Base-by-base conservation (phyloP, 2,888 invertebrate genomes). In the Thalpophila matura region DNA sequence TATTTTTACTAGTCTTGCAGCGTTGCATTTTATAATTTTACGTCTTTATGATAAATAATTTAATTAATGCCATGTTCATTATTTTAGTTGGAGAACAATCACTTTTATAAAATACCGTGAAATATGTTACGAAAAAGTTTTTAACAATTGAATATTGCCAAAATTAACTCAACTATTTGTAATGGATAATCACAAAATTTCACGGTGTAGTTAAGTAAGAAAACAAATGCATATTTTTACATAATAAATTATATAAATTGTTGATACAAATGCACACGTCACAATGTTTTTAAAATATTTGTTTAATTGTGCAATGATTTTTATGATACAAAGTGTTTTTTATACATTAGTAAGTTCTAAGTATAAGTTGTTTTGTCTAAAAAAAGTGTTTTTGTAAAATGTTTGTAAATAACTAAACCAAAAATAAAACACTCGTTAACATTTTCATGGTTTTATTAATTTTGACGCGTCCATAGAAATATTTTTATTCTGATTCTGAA, bases 351-450 rank as follows among this genome's bases (percentile, higher is more conserved):
- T 57, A 33, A 56, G 57, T 65, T 51, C 24, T 69, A 53, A 47
- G 1, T 20, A 9, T 66, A 68, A 43, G 50, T 59, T 38, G 67
- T 69, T 73, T 67, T 33, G 33, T 74, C 58, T 29, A 55, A 43
- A 43, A 33, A 63, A 51, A 47, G 24, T 53, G 43, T 56, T 49
- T 64, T 45, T 64, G 26, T 58, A 29, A 54, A 54, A 61, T 47
- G 37, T 60, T 66, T 69, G 73, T 60, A 74, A 68, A 70, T 62
- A 70, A 70, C 49, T 70, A 78, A 78, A 79, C 80, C 64, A 79
- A 69, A 81, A 79, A 79, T 81, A 76, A 79, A 77, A 79, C 57
- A 45, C 59, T 77, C 59, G 79, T 81, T 79, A 79, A 77, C 46
- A 69, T 76, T 74, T 69, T 55, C 24, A 63, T 79, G 45, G 49